Conservation (phyloP, 2,797 vertebrate species). For the Cirrhinus mrigala region DNA sequence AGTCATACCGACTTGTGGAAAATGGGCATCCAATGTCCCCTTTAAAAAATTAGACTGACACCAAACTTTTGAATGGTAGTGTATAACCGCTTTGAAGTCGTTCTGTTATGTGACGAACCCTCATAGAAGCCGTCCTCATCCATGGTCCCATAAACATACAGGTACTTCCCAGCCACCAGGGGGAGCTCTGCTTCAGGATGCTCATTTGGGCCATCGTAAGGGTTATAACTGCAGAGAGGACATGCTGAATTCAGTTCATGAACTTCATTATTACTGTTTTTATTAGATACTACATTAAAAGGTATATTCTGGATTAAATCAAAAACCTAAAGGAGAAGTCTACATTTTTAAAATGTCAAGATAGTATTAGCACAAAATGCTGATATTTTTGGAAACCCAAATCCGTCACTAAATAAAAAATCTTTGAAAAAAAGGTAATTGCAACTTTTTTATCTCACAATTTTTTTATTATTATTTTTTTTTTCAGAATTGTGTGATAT, state of each 20-base stretch:
- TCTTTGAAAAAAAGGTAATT: too few relatives aligned
- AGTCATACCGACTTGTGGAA: too few relatives aligned
- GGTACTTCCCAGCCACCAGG: constrained; percentile 95
- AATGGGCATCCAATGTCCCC: too few relatives aligned
- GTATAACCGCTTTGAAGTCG: background rate
- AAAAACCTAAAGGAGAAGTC: background rate
- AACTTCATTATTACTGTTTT: background rate
- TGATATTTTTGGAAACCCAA: too few relatives aligned
- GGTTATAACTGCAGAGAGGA: constrained; percentile 89
- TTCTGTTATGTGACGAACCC: constrained; percentile 77
- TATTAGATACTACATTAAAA: background rate
- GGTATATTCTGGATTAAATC: background rate
- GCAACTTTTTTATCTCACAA: too few relatives aligned
- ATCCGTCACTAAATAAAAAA: too few relatives aligned
- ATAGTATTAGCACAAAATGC: background rate
- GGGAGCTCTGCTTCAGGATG: constrained; percentile 98
- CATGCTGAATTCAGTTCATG: background rate
- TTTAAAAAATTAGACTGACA: background rate
- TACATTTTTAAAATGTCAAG: background rate
- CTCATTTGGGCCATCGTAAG: constrained; percentile 97
- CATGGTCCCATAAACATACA: constrained; percentile 97
- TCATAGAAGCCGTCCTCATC: constrained; percentile 99
- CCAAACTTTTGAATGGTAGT: background rate
- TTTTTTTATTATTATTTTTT: too few relatives aligned
- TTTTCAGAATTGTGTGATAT: too few relatives aligned